These are phyloP conservation scores for Drosophila sulfurigaster DNA, from an alignment of 1,140 invertebrate genomes.

Conservation along the genomic window DNA sequence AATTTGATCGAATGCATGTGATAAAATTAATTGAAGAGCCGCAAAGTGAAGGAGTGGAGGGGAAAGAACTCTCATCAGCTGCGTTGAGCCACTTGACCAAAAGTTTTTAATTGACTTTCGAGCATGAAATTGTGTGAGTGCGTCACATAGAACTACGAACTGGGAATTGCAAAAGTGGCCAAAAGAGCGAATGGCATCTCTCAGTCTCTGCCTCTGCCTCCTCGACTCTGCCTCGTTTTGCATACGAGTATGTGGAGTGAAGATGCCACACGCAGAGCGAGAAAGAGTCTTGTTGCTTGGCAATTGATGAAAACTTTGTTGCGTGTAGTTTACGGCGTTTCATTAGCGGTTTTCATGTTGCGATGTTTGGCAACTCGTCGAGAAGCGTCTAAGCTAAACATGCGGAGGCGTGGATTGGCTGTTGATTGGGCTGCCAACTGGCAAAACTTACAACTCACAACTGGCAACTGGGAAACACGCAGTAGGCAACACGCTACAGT, in stretches of 20 bases:
- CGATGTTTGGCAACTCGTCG: conserved; percentile 25
- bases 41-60: background rate
- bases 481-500: conserved; percentile 3
- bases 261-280: background rate
- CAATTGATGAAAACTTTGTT: conserved; percentile 71
- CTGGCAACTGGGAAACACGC: background rate
- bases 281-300: conserved; percentile 7
- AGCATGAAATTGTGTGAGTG: conserved; percentile 48
- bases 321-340: conserved; percentile 58
- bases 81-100: conserved; percentile 59
- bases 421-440: conserved; percentile 19
- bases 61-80: conserved; percentile 23
- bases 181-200: conserved; percentile 29
- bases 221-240: conserved; percentile 11
- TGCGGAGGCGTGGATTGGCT: conserved; percentile 22
- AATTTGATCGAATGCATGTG: conserved; percentile 80
- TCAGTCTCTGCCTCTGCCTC: background rate
- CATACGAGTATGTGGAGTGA: conserved; percentile 16
- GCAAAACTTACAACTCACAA: conserved; percentile 7
- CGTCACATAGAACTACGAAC: background rate
- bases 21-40: conserved; percentile 76
- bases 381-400: background rate
- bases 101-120: conserved; percentile 78
- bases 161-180: conserved; percentile 12
- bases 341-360: conserved; percentile 66